Conservation (phyloP, 2,797 vertebrate genomes). For the Nasua narica region DNA sequence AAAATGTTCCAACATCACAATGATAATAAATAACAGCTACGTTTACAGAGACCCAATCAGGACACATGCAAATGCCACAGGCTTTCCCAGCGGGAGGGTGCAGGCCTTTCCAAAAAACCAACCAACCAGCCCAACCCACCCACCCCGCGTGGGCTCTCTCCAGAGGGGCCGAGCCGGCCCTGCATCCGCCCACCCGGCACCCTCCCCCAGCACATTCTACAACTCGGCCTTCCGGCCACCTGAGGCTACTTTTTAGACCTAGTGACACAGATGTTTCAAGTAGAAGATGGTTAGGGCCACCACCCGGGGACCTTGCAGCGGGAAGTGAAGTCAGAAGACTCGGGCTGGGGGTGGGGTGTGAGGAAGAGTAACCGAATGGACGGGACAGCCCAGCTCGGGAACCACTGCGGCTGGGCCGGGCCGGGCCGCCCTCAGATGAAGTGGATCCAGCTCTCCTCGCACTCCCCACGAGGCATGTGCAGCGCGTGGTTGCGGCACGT, state of each 20-base stretch:
- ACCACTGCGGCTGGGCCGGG: accelerated
- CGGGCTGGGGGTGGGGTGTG: accelerated
- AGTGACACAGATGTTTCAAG: background rate
- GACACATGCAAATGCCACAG: slow-evolving; percentile 29
- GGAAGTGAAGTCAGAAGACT: background rate
- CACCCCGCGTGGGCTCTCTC: background rate
- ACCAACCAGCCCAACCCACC: background rate
- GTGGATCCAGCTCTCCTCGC: slow-evolving; percentile 94
- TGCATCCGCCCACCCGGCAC: background rate
- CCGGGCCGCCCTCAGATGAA: slow-evolving; percentile 86
- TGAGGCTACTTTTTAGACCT: background rate
- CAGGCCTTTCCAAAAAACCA: background rate
- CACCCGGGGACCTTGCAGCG: too few relatives aligned
- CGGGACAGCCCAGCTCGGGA: accelerated
- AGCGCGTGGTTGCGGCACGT: slow-evolving; percentile 90
- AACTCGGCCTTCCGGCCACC: background rate
- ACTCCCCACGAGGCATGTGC: slow-evolving; percentile 90
- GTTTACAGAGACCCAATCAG: background rate
- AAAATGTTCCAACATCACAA: background rate
- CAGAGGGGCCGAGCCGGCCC: background rate
- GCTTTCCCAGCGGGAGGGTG: background rate
- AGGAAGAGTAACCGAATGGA: too few relatives aligned
- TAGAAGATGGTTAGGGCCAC: background rate
- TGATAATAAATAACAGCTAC: background rate
- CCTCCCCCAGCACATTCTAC: background rate